Conservation (phyloP, 2,888 invertebrate species). For the Phrixothrix hirtus region DNA sequence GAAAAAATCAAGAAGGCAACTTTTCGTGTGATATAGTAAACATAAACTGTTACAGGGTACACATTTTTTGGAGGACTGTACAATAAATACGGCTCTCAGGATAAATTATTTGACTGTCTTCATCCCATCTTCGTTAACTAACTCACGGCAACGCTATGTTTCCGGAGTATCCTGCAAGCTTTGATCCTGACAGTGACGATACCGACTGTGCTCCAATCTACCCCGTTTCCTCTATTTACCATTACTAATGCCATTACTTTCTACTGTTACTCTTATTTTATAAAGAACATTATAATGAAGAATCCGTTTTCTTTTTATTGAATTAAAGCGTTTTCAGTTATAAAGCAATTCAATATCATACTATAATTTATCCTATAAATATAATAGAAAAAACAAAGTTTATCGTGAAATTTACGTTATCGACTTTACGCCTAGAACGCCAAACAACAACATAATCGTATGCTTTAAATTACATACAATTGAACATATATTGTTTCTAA, state of each 20-base stretch:
- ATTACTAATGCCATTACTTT: slow-evolving; percentile 28
- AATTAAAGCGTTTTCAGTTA: slow-evolving; percentile 17
- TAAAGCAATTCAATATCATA: background rate
- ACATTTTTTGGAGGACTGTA: slow-evolving; percentile 20
- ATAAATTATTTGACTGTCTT: slow-evolving; percentile 34
- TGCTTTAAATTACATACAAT: slow-evolving; percentile 18
- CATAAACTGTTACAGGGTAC: slow-evolving; percentile 16
- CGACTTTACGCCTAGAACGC: slow-evolving; percentile 5
- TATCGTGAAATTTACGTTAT: background rate
- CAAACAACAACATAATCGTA: slow-evolving; percentile 4
- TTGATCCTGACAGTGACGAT: slow-evolving; percentile 14
- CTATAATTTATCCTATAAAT: no score
- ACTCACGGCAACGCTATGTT: slow-evolving; percentile 27
- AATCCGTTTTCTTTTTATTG: slow-evolving; percentile 25
- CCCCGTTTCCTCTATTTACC: slow-evolving; percentile 26
- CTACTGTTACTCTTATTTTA: slow-evolving; percentile 28
- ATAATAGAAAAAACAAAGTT: background rate
- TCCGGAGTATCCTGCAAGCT: slow-evolving; percentile 19
- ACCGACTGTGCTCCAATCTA: slow-evolving; percentile 14
- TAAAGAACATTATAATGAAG: slow-evolving; percentile 23
- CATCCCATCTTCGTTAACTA: slow-evolving; percentile 32
- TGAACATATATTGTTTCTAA: slow-evolving; percentile 14
- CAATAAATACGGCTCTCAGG: slow-evolving; percentile 24
- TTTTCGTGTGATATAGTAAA: slow-evolving; percentile 14
- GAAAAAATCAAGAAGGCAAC: slow-evolving; percentile 15